These are phyloP conservation scores for Perccottus glenii DNA, from an alignment of 2,113 vertebrate genomes.

Conservation along the genomic window DNA sequence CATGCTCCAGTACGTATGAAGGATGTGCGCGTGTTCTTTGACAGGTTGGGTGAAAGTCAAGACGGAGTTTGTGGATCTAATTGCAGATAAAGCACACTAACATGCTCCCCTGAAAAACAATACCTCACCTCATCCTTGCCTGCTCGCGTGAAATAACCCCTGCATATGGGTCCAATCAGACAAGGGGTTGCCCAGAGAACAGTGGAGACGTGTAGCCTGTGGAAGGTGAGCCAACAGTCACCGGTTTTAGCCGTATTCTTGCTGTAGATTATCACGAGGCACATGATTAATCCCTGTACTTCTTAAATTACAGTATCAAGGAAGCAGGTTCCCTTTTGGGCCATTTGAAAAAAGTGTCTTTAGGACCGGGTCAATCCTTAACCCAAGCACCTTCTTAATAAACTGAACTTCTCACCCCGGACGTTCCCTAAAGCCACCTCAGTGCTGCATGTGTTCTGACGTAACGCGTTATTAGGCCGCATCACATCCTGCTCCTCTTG, in stretches of 20 bases:
- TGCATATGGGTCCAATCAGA: conserved; percentile 67
- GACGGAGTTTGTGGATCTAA: conserved; percentile 21
- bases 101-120: conserved; percentile 25
- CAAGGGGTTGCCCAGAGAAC: conserved; percentile 46
- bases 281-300: conserved; percentile 22
- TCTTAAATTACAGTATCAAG: conserved; percentile 34
- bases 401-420: conserved; percentile 41
- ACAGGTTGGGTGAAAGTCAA: conserved; percentile 11
- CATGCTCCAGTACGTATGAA: conserved; percentile 18
- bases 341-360: conserved; percentile 27
- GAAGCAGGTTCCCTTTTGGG: conserved; percentile 38
- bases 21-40: conserved; percentile 2
- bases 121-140: conserved; percentile 24
- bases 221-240: conserved; percentile 50
- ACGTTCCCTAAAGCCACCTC: conserved; percentile 20
- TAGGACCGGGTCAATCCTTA: conserved; percentile 7
- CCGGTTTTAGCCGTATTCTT: conserved; percentile 23
- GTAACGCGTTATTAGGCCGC: conserved; percentile 49
- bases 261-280: conserved; percentile 44
- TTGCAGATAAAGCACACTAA: conserved; percentile 30
- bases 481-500: conserved; percentile 37
- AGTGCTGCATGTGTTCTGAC: conserved; percentile 43
- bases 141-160: conserved; percentile 42
- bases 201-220: conserved; percentile 32
- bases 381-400: conserved; percentile 26